Base-by-base conservation (phyloP, 2,113 vertebrate species). In the Amia ocellicauda region DNA sequence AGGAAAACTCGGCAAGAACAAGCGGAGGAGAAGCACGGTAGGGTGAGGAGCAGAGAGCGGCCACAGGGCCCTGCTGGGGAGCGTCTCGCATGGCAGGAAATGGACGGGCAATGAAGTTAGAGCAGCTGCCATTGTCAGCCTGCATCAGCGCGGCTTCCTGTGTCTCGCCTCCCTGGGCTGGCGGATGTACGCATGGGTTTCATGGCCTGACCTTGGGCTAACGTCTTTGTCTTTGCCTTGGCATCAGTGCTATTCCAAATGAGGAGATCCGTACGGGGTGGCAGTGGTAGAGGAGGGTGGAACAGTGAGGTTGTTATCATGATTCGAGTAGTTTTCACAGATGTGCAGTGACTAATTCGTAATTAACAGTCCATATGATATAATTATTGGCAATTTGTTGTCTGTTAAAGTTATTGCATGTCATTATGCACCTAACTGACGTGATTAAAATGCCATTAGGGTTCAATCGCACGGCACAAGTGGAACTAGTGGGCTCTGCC, bases 361-460 rank as follows among this genome's bases (percentile, higher is more conserved):
- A 7, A 26, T 41, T 36, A 49, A 23, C 49, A 42, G 41, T 55
- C 31, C 42, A 20, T 54, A 29, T 45, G 49, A 31, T 53, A 43
- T 51, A 41, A 42, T 31, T 49, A 7, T 27, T 70, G 24, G 47
- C 62, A n/a, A n/a, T 31, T 54, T 31, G n/a, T 43, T 27, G 24
- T 17, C 58, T 36, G 40, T 57, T 40, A 40, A 43, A 29, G 55
- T 13, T 50, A 24, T 29, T 23, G 53, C 7, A 41, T 41, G 23
- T 40, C 2, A 3, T 24, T 55, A 40, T 70, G 64, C 14, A 22
- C 31, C 28, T 67, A 55, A 49, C 62, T 54, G 26, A 58, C 59
- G 54, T 58, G 52, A 55, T 69, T 60, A 73, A 61, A 56, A 53
- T 43, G 52, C 29, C 69, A 63, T 10, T 49, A 41, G 28, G 40